Base-by-base conservation (phyloP, 2,888 invertebrate species). In the Lamproptera curius region DNA sequence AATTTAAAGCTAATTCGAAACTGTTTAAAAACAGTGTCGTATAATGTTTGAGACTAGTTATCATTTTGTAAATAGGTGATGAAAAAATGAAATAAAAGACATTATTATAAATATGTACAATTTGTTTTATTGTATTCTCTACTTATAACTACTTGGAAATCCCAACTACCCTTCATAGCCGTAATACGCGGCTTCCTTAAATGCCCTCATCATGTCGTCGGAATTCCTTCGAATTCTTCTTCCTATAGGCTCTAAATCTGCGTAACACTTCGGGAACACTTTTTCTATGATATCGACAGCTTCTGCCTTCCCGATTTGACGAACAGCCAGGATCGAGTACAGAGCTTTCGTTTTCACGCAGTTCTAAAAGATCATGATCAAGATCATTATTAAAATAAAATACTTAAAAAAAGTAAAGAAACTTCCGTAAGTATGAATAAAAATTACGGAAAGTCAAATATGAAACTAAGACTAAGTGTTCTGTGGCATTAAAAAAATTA, bases 301-400 rank as follows among this genome's bases (percentile, higher is more conserved):
- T 70, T 95, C 92, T 40, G 89, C 85, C 50, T 89, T 83, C 0
- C 90, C 86, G 13, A 97, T 91, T 62, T 94, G 91, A 44, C 96
- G 90, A 0, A 95, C 95, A 39, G 95, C 93, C 58, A 96, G 63
- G 1, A 98, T 91, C 0, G 98, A 97, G 56, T 92, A 89, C 16
- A 94, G 65, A 0, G 98, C 98, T 86, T 97, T 96, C 1, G 91
- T 90, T 76, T 94, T 96, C 0, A 98, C 98, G 83, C 98, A 98
- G 58, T 94, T 91, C 92, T 95, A 70, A 13, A 88, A 72, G 20
- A 23, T 20, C 20, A 3, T 20, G 4, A 5, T 20, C 3, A 6
- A 20, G 20, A 20, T 20, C 20, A 20, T 20, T n/a, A n/a, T n/a
- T n/a, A n/a, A n/a, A n/a, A n/a, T n/a, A n/a, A n/a, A n/a, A n/a